phyloP scores from a whole-genome alignment of 92 coral and sea anemone genomes.

The Porites lobata region DNA sequence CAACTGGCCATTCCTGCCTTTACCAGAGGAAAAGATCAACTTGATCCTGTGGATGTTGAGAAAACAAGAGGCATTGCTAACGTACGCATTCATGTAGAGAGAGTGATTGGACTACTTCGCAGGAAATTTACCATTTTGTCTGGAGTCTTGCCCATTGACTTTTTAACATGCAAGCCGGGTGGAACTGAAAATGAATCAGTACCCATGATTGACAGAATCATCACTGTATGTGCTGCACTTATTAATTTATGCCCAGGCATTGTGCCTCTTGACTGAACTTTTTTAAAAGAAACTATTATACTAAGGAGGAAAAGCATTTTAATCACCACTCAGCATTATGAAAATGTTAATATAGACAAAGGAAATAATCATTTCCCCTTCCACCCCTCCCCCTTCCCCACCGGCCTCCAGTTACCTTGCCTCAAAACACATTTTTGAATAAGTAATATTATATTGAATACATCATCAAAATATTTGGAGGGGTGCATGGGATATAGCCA shows the following conservation, averaged over 20 bases:
- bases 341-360: no score
- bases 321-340: no score
- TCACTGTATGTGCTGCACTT: constrained; percentile 38
- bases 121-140: constrained; percentile 20
- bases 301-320: no score
- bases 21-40: constrained; percentile 26
- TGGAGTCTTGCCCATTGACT: constrained; percentile 35
- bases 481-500: no score
- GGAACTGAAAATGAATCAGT: constrained; percentile 6
- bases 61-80: constrained; percentile 53
- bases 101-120: constrained; percentile 41
- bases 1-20: constrained; percentile 52
- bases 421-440: no score
- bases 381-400: no score
- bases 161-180: constrained; percentile 1
- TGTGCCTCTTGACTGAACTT: not conserved
- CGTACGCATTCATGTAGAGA: constrained; percentile 47
- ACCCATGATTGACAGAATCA: constrained; percentile 60
- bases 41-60: constrained; percentile 50
- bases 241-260: constrained; percentile 26
- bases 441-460: no score
- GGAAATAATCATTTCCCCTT: no score
- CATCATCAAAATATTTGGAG: no score
- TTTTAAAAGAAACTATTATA: not conserved
- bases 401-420: no score